phyloP scores from a whole-genome alignment of 2,888 invertebrate genomes.

The Macropis europaea region DNA sequence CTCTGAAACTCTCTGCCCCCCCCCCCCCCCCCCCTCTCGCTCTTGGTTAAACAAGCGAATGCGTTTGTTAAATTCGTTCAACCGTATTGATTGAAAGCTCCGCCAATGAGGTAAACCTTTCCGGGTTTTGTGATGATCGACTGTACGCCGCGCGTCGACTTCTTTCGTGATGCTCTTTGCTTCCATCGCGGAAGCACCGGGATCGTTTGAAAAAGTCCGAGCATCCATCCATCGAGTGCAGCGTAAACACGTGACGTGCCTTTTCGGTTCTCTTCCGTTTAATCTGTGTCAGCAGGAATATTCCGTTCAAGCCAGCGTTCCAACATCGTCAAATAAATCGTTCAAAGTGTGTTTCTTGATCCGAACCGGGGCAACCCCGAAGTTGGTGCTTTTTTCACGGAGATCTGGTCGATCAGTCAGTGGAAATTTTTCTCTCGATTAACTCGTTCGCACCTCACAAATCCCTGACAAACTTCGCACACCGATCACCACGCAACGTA shows the following conservation, averaged over 20 bases:
- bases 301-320: too few relatives aligned
- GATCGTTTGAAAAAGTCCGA: background rate
- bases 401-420: background rate
- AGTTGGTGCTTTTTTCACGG: background rate
- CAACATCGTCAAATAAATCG: too few relatives aligned
- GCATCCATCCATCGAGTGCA: background rate
- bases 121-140: constrained; percentile 10
- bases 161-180: background rate
- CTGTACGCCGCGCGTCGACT: background rate
- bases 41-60: constrained; percentile 42
- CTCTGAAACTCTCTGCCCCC: constrained; percentile 22
- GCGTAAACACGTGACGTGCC: background rate
- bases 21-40: too few relatives aligned
- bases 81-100: constrained; percentile 22
- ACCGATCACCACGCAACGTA: too few relatives aligned
- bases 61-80: constrained; percentile 51
- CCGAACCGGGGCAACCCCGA: too few relatives aligned
- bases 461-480: too few relatives aligned
- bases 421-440: constrained; percentile 26
- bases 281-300: too few relatives aligned
- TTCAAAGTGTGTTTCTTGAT: too few relatives aligned
- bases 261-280: background rate
- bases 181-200: background rate
- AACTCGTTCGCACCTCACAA: background rate
- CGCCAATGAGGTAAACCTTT: constrained; percentile 19